These are phyloP conservation scores for Thunnus albacares DNA, from an alignment of 2,797 vertebrate genomes.

Conservation along the genomic window DNA sequence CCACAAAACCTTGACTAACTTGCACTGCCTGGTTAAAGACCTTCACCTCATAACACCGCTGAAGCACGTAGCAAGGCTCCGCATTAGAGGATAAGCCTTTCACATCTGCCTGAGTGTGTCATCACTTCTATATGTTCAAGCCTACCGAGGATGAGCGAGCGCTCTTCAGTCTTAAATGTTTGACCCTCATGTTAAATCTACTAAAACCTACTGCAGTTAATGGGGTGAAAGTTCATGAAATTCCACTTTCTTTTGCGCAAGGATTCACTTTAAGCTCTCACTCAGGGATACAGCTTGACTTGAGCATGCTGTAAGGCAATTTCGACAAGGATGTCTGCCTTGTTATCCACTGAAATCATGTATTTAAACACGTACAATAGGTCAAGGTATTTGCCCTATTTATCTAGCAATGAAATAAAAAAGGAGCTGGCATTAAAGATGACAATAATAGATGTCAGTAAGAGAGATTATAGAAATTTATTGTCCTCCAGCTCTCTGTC, in stretches of 20 bases:
- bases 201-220: constrained; percentile 7
- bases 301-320: no score
- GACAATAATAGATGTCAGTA: background rate
- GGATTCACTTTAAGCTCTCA: constrained; percentile 1
- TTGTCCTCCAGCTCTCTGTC: constrained; percentile 1
- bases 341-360: background rate
- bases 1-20: background rate
- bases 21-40: background rate
- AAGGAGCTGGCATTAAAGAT: background rate
- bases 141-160: constrained; percentile 1
- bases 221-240: constrained; percentile 4
- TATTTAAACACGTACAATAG: background rate
- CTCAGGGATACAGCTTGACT: background rate
- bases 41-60: constrained; percentile 8
- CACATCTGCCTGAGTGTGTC: constrained; percentile 34
- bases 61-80: constrained; percentile 18
- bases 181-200: constrained; percentile 35
- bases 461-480: background rate
- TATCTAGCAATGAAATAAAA: background rate
- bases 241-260: background rate
- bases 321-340: no score
- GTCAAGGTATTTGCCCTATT: background rate
- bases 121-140: constrained; percentile 22
- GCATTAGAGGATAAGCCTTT: constrained; percentile 47
- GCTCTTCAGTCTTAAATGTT: constrained; percentile 15